These are phyloP conservation scores for Psettodes erumei DNA, from an alignment of 2,113 vertebrate genomes.

Conservation along the genomic window DNA sequence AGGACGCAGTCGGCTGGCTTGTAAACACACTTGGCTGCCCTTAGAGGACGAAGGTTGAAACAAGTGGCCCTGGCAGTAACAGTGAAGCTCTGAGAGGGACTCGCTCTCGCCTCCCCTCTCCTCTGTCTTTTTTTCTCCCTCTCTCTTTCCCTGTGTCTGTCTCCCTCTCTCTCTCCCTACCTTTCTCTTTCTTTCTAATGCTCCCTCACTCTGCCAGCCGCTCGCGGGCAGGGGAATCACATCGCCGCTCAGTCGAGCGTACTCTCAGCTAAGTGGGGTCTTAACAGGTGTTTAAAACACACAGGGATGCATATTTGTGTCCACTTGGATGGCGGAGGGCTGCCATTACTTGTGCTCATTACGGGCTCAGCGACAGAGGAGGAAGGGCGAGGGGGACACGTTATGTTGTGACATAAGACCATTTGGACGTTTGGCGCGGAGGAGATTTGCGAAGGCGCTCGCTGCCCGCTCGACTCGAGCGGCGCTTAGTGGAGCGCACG, in stretches of 20 bases:
- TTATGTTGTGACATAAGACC: conserved; percentile 56
- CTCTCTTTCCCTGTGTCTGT: not conserved
- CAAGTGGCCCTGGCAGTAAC: conserved; percentile 62
- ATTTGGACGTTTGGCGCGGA: conserved; percentile 45
- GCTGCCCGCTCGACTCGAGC: conserved; percentile 23
- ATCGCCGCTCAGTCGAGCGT: conserved; percentile 24
- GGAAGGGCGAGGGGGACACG: conserved; percentile 52
- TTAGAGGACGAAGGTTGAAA: conserved; percentile 59
- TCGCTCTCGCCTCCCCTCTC: not conserved
- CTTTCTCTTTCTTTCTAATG: not conserved
- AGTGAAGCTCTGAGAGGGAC: conserved; percentile 32
- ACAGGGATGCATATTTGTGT: conserved; percentile 60
- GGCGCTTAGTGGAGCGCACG: conserved; percentile 25
- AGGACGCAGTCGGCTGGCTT: conserved; percentile 61
- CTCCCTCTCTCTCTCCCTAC: not conserved
- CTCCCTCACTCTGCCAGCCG: not conserved
- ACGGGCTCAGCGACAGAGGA: conserved; percentile 52
- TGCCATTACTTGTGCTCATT: conserved; percentile 59
- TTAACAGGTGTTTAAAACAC: conserved; percentile 73
- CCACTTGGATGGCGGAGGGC: conserved; percentile 51
- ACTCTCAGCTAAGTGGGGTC: conserved; percentile 55
- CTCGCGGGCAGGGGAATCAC: conserved; percentile 33
- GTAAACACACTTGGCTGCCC: conserved; percentile 76
- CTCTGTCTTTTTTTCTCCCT: not conserved
- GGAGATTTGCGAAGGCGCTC: conserved; percentile 32